Evolutionary conservation across 1,140 invertebrate species (phyloP).

Genomic region (Pseudomyrmex dendroicus): DNA sequence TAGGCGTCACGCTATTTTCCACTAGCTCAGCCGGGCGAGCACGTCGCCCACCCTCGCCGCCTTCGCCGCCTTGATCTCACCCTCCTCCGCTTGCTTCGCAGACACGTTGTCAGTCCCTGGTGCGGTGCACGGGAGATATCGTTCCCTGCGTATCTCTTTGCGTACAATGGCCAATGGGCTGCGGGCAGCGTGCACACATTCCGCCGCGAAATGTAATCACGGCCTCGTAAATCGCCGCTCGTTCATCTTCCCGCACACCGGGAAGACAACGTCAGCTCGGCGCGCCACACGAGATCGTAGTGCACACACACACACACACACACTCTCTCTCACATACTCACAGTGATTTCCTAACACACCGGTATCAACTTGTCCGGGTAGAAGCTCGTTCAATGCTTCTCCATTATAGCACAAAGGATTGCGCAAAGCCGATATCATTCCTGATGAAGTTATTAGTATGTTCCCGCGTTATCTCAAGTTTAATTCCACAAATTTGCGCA

Average conservation of each 20-base stretch:
- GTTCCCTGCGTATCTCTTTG: constrained; percentile 40
- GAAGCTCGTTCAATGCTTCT: constrained; percentile 6
- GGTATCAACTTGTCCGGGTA: not conserved
- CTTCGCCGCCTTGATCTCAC: constrained; percentile 13
- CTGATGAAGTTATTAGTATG: not conserved
- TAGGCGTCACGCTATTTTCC: constrained; percentile 72
- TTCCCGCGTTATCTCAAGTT: too few relatives aligned
- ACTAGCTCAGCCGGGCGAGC: constrained; percentile 63
- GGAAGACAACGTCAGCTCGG: constrained; percentile 13
- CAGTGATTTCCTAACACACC: constrained; percentile 19
- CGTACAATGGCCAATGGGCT: constrained; percentile 47
- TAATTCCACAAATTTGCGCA: not conserved
- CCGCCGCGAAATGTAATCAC: constrained; percentile 42
- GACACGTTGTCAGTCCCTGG: constrained; percentile 35
- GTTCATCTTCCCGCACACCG: constrained; percentile 34
- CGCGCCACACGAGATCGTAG: constrained; percentile 2
- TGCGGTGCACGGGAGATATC: constrained; percentile 40
- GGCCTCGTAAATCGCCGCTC: constrained; percentile 18
- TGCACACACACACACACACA: not conserved
- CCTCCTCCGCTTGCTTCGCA: not conserved
- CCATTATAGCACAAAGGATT: not conserved
- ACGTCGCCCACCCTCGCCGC: constrained; percentile 59
- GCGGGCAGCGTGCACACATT: constrained; percentile 10
- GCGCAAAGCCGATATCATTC: constrained; percentile 7
- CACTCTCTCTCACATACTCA: too few relatives aligned